Evolutionary conservation across 2,888 invertebrate species (phyloP), one percentile per base, ranked within the genome.

Genomic region (Eupithecia dodoneata): DNA sequence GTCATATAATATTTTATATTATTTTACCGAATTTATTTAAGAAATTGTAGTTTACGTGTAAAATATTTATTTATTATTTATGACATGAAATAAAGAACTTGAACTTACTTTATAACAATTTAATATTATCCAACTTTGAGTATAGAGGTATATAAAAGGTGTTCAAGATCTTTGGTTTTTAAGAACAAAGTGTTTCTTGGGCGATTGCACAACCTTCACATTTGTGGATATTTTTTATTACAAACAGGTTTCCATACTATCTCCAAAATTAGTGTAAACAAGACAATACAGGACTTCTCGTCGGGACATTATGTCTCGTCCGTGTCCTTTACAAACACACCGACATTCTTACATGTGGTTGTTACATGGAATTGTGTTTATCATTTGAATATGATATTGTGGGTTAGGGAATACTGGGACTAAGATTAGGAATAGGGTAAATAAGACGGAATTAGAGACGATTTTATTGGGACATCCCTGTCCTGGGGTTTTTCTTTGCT

Each of bases 341-440:
- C 6, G 67, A 44, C 44, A 15, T 15, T 67, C 67, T 67, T 67
- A 44, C 42, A 65, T 65, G 41, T 65, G 7, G 1, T 67, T 15
- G 41, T 67, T 42, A 42, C 15, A 41, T 66, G 7, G 15, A 67
- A 41, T 9, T 44, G 67, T 67, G 67, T 42, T 41, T 41, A 41
- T n/a, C 67, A 67, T 67, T 67, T 67, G 67, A 67, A 67, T 67
- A 67, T 42, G 13, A 42, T 42, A 67, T 67, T 42, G 44, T n/a
- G 15, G 15, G 41, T 44, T 67, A n/a, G 67, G 67, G 67, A 67
- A 42, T 15, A 15, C 13, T 3, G 42, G 15, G 41, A 3, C 41
- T 41, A 7, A 65, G 41, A 65, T 65, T 42, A 67, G 15, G 41
- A 15, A 13, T 44, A 42, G 9, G n/a, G 67, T 42, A 67, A 67